Base-by-base conservation (phyloP, 2,888 invertebrate species). In the Melieria crassipennis region DNA sequence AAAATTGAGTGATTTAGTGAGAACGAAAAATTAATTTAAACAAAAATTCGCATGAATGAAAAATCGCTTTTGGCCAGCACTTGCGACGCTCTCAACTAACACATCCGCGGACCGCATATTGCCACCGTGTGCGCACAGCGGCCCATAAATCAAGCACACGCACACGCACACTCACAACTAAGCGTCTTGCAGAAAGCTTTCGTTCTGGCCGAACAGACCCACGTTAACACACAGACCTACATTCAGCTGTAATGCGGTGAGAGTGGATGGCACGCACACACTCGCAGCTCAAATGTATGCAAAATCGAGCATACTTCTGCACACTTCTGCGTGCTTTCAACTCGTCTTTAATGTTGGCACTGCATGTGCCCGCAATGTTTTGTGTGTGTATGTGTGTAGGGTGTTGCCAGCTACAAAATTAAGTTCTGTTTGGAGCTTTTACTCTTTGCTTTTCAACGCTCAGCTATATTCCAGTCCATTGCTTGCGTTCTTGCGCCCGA, bases 11-110 rank as follows among this genome's bases (percentile, higher is more conserved):
- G 30, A 30, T 30, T 30, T 30, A 30, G 30, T 30, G 52, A 65
- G 63, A 16, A 55, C 47, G 47, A 70, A 70, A 70, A 70, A 67
- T 63, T 70, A 69, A 73, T 69, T 63, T 69, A 66, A 65, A 81
- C 80, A 79, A 30, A 83, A 82, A 81, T 83, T 80, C 80, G 82
- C 83, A 82, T 82, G 82, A 82, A 82, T 82, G 82, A 82, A 82
- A 82, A 83, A 82, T 83, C 16, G 65, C 46, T 61, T 62, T 52
- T 56, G 16, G 48, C 60, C 43, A 30, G 30, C 2, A 30, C 30
- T 30, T 30, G 30, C 30, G 30, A 30, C 64, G 45, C 55, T 55
- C 52, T 55, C 55, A 45, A 55, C 55, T 55, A n/a, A 43, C 52
- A 65, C 45, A 65, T 10, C 10, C 6, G 45, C 45, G 55, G 52